Evolutionary conservation across 2,797 vertebrate species (phyloP).

Genomic region (Sus cebifrons): DNA sequence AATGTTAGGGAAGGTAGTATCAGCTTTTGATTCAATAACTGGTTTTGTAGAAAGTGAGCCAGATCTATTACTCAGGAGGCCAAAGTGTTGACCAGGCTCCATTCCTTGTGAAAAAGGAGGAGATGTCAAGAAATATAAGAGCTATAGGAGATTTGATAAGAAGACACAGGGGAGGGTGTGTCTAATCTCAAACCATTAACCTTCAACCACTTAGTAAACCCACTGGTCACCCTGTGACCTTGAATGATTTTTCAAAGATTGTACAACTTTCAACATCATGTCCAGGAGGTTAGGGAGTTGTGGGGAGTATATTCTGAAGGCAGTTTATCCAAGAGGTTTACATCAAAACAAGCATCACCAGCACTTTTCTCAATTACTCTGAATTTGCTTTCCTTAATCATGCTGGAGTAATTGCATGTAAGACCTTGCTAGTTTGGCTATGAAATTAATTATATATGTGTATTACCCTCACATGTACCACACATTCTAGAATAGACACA

Average conservation of each 20-base stretch:
- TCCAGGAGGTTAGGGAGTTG: neutral
- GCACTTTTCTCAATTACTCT: slow-evolving; percentile 24
- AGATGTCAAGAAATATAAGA: neutral
- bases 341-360: neutral
- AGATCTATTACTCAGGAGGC: neutral
- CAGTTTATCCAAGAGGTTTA: slow-evolving; percentile 10
- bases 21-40: neutral
- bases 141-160: neutral
- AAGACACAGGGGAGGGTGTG: neutral
- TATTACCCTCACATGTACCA: neutral
- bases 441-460: neutral
- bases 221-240: neutral
- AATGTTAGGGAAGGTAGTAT: neutral
- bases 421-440: neutral
- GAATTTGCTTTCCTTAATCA: neutral
- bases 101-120: slow-evolving; percentile 11
- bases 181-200: neutral
- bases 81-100: neutral
- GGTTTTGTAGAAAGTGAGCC: slow-evolving; percentile 15
- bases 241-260: neutral
- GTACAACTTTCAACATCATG: neutral
- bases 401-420: neutral
- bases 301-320: neutral
- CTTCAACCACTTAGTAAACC: neutral
- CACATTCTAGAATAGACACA: neutral